These are phyloP conservation scores for Hoplodrina ambigua DNA, from an alignment of 2,888 invertebrate species.

Conservation along the genomic window DNA sequence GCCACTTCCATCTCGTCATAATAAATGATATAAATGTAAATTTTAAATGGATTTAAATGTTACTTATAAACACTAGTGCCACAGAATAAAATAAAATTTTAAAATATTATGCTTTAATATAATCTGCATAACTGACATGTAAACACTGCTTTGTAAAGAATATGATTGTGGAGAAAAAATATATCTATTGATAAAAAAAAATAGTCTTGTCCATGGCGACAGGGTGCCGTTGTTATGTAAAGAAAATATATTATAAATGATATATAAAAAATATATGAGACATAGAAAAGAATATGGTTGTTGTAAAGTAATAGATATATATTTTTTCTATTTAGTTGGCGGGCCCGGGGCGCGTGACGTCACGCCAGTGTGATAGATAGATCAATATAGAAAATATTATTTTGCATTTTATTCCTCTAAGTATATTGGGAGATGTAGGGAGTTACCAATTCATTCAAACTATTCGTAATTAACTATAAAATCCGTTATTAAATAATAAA, in stretches of 20 bases:
- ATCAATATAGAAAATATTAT: constrained; percentile 48
- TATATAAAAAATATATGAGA: constrained; percentile 58
- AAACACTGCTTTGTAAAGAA: constrained; percentile 68
- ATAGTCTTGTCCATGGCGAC: constrained; percentile 71
- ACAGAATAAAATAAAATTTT: constrained; percentile 53
- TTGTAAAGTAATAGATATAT: constrained; percentile 80
- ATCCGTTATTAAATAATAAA: neutral
- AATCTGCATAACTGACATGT: constrained; percentile 43
- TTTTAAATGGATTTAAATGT: constrained; percentile 61
- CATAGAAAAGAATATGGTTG: constrained; percentile 73
- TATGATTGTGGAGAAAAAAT: constrained; percentile 53
- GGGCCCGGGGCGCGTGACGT: constrained; percentile 49
- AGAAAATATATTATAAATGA: constrained; percentile 63
- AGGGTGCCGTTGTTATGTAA: constrained; percentile 70
- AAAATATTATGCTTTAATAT: constrained; percentile 62
- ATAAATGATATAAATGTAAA: constrained; percentile 59
- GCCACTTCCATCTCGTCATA: constrained; percentile 61
- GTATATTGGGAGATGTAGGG: constrained; percentile 24
- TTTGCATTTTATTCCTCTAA: constrained; percentile 45
- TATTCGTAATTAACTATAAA: neutral
- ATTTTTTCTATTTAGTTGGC: constrained; percentile 82
- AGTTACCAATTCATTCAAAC: neutral
- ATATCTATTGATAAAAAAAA: constrained; percentile 58
- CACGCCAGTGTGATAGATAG: constrained; percentile 58
- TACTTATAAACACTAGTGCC: constrained; percentile 62